Evolutionary conservation across 2,113 vertebrate species (phyloP), one percentile per base, ranked within the genome.

Genomic region (Myotis davidii): DNA sequence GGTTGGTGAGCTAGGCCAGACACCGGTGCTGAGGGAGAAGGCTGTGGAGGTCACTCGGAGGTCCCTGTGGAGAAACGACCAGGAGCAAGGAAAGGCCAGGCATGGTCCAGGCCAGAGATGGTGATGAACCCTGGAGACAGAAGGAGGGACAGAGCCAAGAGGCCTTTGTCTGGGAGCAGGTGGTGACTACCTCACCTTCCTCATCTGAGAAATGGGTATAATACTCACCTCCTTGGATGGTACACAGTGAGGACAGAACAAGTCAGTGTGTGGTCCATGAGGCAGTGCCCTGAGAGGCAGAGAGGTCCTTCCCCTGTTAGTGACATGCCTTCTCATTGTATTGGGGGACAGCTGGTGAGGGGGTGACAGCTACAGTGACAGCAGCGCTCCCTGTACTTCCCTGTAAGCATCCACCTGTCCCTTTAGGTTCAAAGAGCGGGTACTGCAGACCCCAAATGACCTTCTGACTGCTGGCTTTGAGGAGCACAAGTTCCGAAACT

Each of bases 381-480:
- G 52, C 5, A 3, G 48, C 1, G 0, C 34, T 27, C 23, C 34
- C 52, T 16, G 10, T 21, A 0, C 34, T 39, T 50, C 79, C 50
- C 45, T 13, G 0, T 83, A 37, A 84, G 25, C 56, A 23, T 2
- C 2, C 0, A 27, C 76, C 65, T 78, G 3, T 29, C 42, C 56
- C 72, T 59, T 37, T n/a, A 99, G 99, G 86, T 99, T 99, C 96
- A 98, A 98, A 97, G 98, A 98, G 32, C 98, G 78, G 39, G 96
- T 98, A 1, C 96, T 97, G n/a, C 93, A 96, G 94, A 98, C 97
- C 82, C 91, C 96, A 10, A 89, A 92, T 18, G 95, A 98, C 34
- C 97, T 99, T 5, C 94, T 97, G 56, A 61, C 97, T 59, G 98
- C 98, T 6, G 98, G 98, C 39, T 98, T 99, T 93, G 94, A 98